Base-by-base conservation (phyloP, 2,888 invertebrate genomes). In the Dendrolimus houi region DNA sequence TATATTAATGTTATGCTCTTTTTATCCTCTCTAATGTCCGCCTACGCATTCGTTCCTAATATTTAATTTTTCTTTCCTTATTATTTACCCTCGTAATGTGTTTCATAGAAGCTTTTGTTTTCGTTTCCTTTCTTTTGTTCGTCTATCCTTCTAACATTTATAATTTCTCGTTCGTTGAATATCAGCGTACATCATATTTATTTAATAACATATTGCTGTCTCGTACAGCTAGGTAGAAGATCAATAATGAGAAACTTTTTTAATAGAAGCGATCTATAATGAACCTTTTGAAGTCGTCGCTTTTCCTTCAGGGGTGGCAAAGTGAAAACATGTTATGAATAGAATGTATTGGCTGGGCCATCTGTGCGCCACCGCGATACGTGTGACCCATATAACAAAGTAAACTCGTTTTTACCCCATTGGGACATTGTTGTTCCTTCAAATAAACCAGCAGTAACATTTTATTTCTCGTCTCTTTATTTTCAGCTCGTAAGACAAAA, bases 331-430 rank as follows among this genome's bases (percentile, higher is more conserved):
- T 65, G 64, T 69, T 69, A 67, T 65, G 60, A 62, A 63, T 74
- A 75, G 47, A 47, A 77, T 77, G 74, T 75, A 79, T 76, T 68
- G 72, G 63, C 65, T 65, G 65, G 71, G 62, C 67, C 64, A 70
- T 68, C 68, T 70, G 68, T 62, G 72, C 69, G 70, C 66, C 64
- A 66, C 71, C 68, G 61, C 65, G 61, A 70, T 69, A 71, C 69
- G 73, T 74, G 65, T 72, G 74, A 69, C 75, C 79, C 68, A 77
- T 66, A 72, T 77, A 62, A 58, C 54, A 12, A 9, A 47, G 47
- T 8, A 47, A 47, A 47, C 47, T 52, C 55, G 14, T 54, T 58
- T 53, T 58, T 54, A 54, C 54, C 62, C 60, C 56, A 65, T 64
- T 63, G 62, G 64, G 66, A 68, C 66, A 64, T 66, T 69, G 63